phyloP scores from a whole-genome alignment of 2,888 invertebrate genomes.

The Agrochola litura region DNA sequence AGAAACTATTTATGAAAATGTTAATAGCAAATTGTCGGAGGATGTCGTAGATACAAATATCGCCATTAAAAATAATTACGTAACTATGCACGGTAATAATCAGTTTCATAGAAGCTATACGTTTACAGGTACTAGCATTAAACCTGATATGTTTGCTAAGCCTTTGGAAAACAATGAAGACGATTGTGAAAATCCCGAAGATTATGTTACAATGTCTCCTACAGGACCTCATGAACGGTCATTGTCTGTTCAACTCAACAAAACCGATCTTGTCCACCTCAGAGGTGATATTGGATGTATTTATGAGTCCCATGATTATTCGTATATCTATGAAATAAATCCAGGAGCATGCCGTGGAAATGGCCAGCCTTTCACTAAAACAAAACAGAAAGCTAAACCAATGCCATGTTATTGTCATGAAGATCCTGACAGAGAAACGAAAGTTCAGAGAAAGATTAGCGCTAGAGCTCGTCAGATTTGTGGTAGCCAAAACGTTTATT shows the following conservation, averaged over 20 bases:
- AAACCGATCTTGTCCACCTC: slow-evolving; percentile 71
- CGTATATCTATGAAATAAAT: slow-evolving; percentile 77
- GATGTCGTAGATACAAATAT: slow-evolving; percentile 71
- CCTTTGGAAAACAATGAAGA: slow-evolving; percentile 14
- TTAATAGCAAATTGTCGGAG: slow-evolving; percentile 71
- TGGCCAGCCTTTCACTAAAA: slow-evolving; percentile 76
- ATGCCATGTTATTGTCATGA: slow-evolving; percentile 80
- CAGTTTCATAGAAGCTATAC: slow-evolving; percentile 37
- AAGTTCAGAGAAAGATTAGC: slow-evolving; percentile 49
- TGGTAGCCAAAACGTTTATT: slow-evolving; percentile 69
- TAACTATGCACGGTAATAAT: slow-evolving; percentile 43
- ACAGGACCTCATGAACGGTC: slow-evolving; percentile 20
- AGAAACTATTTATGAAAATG: slow-evolving; percentile 57
- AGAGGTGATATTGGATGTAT: slow-evolving; percentile 78
- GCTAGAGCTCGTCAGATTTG: slow-evolving; percentile 36
- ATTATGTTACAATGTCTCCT: slow-evolving; percentile 53
- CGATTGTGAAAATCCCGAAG: slow-evolving; percentile 34
- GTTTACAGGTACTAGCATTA: slow-evolving; percentile 17
- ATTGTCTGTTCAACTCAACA: slow-evolving; percentile 48
- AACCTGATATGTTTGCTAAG: slow-evolving; percentile 22
- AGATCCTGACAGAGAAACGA: slow-evolving; percentile 60
- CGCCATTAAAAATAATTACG: slow-evolving; percentile 30
- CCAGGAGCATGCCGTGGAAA: slow-evolving; percentile 67
- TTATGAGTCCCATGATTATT: slow-evolving; percentile 70
- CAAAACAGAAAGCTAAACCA: slow-evolving; percentile 70